A percentile compares a stretch with the other conserved stretches of the same genome.
Evolutionary conservation across 2,888 invertebrate species (phyloP).

Genomic region (Cerceris rybyensis): DNA sequence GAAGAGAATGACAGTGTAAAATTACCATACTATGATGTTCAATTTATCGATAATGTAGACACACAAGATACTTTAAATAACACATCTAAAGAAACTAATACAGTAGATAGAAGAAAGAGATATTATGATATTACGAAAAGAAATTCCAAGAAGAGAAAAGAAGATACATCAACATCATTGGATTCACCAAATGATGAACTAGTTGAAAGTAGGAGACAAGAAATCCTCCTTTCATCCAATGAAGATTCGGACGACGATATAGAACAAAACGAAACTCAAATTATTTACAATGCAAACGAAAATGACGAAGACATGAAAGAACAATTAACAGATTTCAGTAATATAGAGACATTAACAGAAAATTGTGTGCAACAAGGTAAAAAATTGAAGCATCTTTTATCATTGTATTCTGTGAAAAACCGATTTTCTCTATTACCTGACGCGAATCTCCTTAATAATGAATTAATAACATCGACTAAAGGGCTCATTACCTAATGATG

Average conservation of each 20-base stretch:
- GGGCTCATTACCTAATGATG: not conserved
- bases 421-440: no score
- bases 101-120: constrained; percentile 27
- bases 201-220: constrained; percentile 30
- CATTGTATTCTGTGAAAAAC: no score
- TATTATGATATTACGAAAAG: constrained; percentile 36
- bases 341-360: constrained; percentile 22
- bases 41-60: constrained; percentile 4
- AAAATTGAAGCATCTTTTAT: no score
- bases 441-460: no score
- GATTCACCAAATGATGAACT: constrained; percentile 13
- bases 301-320: constrained; percentile 19
- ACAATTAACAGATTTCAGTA: constrained; percentile 2
- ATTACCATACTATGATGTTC: constrained; percentile 7
- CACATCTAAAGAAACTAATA: constrained; percentile 9
- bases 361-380: constrained; percentile 43
- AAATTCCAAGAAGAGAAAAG: constrained; percentile 37
- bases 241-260: constrained; percentile 35
- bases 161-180: not conserved
- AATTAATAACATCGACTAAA: not conserved
- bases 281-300: constrained; percentile 21
- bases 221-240: constrained; percentile 22
- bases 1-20: constrained; percentile 24
- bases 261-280: constrained; percentile 38
- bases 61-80: constrained; percentile 14